Evolutionary conservation across 2,888 invertebrate species (phyloP).

Genomic region (Phortica magna): DNA sequence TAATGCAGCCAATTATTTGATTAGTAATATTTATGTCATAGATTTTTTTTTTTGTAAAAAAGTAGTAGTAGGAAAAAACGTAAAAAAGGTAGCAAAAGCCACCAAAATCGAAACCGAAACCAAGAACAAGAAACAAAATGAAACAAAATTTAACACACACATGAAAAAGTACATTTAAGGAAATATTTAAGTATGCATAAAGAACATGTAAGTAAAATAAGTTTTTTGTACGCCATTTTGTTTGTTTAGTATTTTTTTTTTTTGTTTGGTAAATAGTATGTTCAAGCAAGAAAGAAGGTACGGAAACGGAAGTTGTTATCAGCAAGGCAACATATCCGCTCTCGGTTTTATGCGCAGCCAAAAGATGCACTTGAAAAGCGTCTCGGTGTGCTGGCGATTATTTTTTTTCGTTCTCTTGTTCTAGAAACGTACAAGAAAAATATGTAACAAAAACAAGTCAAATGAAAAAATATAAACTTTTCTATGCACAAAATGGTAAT

Average conservation of each 20-base stretch:
- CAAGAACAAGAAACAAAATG: background rate
- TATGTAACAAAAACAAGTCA: slow-evolving; percentile 51
- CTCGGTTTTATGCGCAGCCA: background rate
- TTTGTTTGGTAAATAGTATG: background rate
- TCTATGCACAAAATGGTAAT: slow-evolving; percentile 15
- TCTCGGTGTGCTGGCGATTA: background rate
- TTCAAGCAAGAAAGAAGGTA: background rate
- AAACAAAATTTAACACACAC: background rate
- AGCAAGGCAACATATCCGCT: slow-evolving; percentile 37
- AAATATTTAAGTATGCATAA: slow-evolving; percentile 1
- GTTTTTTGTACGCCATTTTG: background rate
- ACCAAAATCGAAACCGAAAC: background rate
- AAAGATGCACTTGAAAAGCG: slow-evolving; percentile 18
- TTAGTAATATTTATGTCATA: background rate
- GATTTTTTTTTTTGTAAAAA: slow-evolving; percentile 28
- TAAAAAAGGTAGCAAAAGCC: background rate
- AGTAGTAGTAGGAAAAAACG: slow-evolving; percentile 36
- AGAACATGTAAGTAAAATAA: background rate
- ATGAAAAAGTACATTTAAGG: slow-evolving; percentile 1
- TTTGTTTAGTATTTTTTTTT: background rate
- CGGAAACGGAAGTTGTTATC: slow-evolving; percentile 27
- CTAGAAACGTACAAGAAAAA: slow-evolving; percentile 46
- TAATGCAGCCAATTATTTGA: slow-evolving; percentile 53
- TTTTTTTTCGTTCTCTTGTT: slow-evolving; percentile 4
- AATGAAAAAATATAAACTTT: slow-evolving; percentile 11